Evolutionary conservation across 2,113 vertebrate genomes (phyloP).

Genomic region (Rhea pennata): DNA sequence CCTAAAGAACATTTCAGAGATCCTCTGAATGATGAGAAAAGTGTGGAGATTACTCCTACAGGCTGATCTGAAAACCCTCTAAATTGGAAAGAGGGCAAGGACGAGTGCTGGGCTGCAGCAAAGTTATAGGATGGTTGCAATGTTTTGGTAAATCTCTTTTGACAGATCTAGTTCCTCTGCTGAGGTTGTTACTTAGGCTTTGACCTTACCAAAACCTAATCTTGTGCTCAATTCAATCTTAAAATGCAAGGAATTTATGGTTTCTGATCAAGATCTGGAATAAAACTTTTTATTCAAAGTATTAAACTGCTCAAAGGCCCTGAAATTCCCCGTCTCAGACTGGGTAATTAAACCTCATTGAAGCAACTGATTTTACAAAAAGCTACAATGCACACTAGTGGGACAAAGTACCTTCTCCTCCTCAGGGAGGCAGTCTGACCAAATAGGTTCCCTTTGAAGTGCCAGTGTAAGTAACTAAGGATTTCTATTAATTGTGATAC

Average conservation of each 20-base stretch:
- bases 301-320: not conserved
- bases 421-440: not conserved
- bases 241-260: not conserved
- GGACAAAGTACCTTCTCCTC: not conserved
- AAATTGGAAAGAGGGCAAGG: not conserved
- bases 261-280: not conserved
- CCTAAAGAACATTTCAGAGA: not conserved
- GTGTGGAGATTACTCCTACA: not conserved
- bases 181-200: not conserved
- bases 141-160: not conserved
- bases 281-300: not conserved
- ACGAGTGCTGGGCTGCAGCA: no score
- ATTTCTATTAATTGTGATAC: not conserved
- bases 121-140: not conserved
- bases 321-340: not conserved
- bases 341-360: not conserved
- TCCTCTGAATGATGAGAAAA: not conserved
- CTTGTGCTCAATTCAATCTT: not conserved
- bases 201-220: not conserved
- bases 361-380: not conserved
- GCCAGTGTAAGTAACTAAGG: not conserved
- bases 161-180: not conserved
- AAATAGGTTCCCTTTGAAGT: not conserved
- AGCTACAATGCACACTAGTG: not conserved
- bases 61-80: not conserved